Base-by-base conservation (phyloP, 2,888 invertebrate genomes). In the Leptinotarsa peninsularis region DNA sequence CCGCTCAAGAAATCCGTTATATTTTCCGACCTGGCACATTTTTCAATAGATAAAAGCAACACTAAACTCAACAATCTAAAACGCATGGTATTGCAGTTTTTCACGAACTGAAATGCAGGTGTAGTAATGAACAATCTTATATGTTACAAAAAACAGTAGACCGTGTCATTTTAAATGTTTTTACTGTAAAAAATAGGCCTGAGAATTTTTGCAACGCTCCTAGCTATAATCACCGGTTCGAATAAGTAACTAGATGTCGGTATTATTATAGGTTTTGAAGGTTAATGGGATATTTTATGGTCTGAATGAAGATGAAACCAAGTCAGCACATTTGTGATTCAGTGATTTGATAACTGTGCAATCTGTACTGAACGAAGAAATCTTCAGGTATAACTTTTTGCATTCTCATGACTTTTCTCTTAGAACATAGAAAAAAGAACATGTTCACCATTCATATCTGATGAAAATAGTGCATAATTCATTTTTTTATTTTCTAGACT, bases 201-300 rank as follows among this genome's bases (percentile, higher is more conserved):
- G 74, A 79, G 79, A 79, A 78, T 79, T 78, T 80, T 76, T 69
- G 43, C 58, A 75, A 74, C 63, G 63, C 58, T 43, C 66, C 71
- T 71, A 73, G 70, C 78, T 78, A 76, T 78, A 77, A 79, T 79
- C 74, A 74, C 66, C 66, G 71, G 49, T 70, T 71, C 27, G 21
- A 78, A 75, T 79, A 81, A 77, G 76, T 79, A 77, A 75, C 74
- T 81, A 78, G 75, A 75, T 74, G 76, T 75, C 63, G 70, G 72
- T 80, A 80, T 79, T 81, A 78, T 76, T 71, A 72, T 76, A 76
- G 73, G 74, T 75, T 78, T 75, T 77, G 74, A 76, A 80, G 76
- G 79, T 79, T 83, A 83, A 83, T 83, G 81, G 73, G 71, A 75
- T 77, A 80, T 82, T 83, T 84, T 82, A 80, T 83, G 84, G 83